Evolutionary conservation across 2,113 vertebrate species (phyloP).

Genomic region (Alouatta palliata): DNA sequence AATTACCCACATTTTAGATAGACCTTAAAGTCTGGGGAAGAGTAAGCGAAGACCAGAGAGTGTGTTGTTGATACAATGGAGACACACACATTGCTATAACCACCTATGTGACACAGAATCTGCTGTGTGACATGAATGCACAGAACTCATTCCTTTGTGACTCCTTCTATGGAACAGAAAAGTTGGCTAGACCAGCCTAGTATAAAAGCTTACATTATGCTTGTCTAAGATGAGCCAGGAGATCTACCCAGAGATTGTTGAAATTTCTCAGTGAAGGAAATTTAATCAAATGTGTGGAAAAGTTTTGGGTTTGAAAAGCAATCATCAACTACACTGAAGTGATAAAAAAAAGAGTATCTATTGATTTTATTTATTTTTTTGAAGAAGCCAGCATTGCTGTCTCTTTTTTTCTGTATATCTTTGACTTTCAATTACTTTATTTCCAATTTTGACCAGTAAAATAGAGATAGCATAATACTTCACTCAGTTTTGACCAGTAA

Average conservation of each 20-base stretch:
- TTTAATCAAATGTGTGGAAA: not conserved
- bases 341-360: not conserved
- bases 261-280: not conserved
- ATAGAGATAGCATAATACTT: not conserved
- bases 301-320: not conserved
- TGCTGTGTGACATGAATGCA: not conserved
- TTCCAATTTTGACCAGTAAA: not conserved
- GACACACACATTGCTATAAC: not conserved
- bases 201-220: not conserved
- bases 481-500: not conserved
- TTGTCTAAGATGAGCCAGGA: not conserved
- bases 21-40: not conserved
- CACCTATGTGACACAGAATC: fast-evolving
- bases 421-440: not conserved
- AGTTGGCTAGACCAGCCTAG: not conserved
- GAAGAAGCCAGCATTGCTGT: not conserved
- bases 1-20: not conserved
- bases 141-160: not conserved
- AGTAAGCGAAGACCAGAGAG: not conserved
- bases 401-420: not conserved
- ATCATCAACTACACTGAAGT: not conserved
- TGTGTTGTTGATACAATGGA: not conserved
- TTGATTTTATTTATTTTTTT: not conserved
- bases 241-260: not conserved
- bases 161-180: not conserved